These are phyloP conservation scores for Cordylochernes scorpioides DNA, from an alignment of 2,888 invertebrate species.

Conservation along the genomic window DNA sequence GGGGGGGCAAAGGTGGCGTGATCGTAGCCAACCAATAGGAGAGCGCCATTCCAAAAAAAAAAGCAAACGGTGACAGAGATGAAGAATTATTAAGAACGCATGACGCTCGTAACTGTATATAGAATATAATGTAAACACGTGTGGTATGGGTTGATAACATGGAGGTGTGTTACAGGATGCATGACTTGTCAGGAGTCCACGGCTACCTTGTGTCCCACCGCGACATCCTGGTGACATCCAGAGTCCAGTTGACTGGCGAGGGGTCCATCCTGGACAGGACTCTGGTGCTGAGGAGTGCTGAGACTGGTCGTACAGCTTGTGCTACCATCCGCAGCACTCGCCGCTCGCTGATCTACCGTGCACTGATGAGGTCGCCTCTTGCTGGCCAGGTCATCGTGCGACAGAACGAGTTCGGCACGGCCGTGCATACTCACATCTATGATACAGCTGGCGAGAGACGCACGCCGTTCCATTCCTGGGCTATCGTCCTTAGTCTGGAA, in stretches of 20 bases:
- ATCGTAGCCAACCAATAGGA: too few species aligned
- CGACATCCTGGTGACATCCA: slow-evolving; percentile 3
- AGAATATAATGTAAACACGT: too few species aligned
- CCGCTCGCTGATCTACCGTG: slow-evolving; percentile 3
- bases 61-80: too few species aligned
- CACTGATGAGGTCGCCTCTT: slow-evolving; percentile 7
- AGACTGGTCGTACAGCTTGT: slow-evolving; percentile 7
- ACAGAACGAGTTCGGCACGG: slow-evolving; percentile 5
- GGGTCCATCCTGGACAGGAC: slow-evolving; percentile 10
- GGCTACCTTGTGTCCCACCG: slow-evolving; percentile 5
- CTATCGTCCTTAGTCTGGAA: not conserved
- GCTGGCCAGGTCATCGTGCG: slow-evolving; percentile 8
- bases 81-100: too few species aligned
- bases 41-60: too few species aligned
- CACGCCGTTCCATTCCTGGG: slow-evolving; percentile 3
- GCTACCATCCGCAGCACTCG: slow-evolving; percentile 6
- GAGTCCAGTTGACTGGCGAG: slow-evolving; percentile 4
- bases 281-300: slow-evolving; percentile 3
- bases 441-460: slow-evolving; percentile 4
- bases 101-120: too few species aligned
- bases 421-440: slow-evolving; percentile 4
- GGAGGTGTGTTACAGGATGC: too few species aligned
- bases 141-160: too few species aligned
- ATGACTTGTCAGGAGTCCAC: slow-evolving; percentile 6
- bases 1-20: too few species aligned